Percentiles rank a stretch among this genome's conserved stretches.
Evolutionary conservation across 1,140 invertebrate species (phyloP).

Genomic region (Spodoptera frugiperda): DNA sequence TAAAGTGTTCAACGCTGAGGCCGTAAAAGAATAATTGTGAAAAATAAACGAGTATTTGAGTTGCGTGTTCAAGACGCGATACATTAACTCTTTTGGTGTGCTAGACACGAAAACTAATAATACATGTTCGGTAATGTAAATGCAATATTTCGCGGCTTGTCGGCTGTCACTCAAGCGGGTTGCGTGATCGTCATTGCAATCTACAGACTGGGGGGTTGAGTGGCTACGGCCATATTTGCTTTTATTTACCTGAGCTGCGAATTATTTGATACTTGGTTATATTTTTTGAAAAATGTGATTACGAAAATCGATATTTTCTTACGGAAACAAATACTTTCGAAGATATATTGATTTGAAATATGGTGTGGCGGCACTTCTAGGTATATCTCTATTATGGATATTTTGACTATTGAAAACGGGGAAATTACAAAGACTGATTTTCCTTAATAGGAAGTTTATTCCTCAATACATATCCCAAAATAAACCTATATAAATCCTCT

Average conservation of each 20-base stretch:
- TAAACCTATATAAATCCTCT: too few species aligned
- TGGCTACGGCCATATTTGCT: neutral
- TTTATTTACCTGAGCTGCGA: neutral
- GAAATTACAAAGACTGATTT: too few species aligned
- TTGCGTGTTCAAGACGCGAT: constrained; percentile 10
- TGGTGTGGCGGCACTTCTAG: too few species aligned
- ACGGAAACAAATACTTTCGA: too few species aligned
- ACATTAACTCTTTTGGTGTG: constrained; percentile 11
- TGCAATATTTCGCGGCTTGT: constrained; percentile 68
- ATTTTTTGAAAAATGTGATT: too few species aligned
- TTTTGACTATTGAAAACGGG: too few species aligned
- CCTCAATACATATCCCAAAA: too few species aligned
- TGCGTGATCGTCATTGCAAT: constrained; percentile 63
- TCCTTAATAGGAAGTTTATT: too few species aligned
- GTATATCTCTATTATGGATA: too few species aligned
- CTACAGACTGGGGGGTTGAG: constrained; percentile 21
- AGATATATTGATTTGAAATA: too few species aligned
- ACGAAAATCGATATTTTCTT: too few species aligned
- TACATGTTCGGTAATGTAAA: constrained; percentile 52
- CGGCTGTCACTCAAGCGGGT: constrained; percentile 64
- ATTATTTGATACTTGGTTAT: too few species aligned
- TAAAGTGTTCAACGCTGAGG: constrained; percentile 3
- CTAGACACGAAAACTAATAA: constrained; percentile 28
- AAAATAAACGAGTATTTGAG: constrained; percentile 19
- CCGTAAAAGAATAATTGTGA: constrained; percentile 31